Conservation (phyloP, 2,797 vertebrate species). For the Micrastur ruficollis region DNA sequence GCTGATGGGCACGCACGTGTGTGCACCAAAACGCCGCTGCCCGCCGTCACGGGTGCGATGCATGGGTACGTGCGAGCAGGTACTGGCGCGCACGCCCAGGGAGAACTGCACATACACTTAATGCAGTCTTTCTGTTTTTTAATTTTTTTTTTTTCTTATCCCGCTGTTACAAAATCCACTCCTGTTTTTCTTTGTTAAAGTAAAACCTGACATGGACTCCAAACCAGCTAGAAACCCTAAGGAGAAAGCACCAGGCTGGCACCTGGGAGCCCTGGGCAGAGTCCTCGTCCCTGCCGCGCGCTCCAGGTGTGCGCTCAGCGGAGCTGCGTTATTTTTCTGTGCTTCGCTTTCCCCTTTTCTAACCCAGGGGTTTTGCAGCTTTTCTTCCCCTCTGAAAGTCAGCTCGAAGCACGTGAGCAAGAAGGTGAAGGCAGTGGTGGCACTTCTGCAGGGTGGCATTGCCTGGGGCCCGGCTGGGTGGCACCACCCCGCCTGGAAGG, state of each 20-base stretch:
- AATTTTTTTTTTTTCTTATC: neutral
- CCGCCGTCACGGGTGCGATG: accelerated
- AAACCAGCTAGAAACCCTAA: neutral
- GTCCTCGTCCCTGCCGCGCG: accelerated
- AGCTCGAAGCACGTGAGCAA: accelerated
- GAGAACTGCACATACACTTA: neutral
- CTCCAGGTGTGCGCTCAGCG: accelerated
- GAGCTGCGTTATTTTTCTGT: neutral
- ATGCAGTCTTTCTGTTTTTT: neutral
- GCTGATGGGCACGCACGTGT: accelerated
- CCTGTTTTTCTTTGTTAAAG: neutral
- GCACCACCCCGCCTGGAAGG: neutral
- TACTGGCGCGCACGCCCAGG: accelerated
- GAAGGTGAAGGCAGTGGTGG: neutral
- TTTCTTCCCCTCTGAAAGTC: neutral
- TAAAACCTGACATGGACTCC: neutral
- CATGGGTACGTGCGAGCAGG: neutral
- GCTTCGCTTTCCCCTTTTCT: neutral
- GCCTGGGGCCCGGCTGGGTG: accelerated
- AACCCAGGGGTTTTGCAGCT: accelerated
- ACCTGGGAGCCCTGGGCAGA: neutral
- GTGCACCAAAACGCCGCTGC: accelerated
- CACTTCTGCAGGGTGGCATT: neutral
- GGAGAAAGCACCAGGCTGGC: neutral
- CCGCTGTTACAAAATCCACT: neutral